Evolutionary conservation across 1,140 invertebrate species (phyloP).

Genomic region (Drosophila takahashii): DNA sequence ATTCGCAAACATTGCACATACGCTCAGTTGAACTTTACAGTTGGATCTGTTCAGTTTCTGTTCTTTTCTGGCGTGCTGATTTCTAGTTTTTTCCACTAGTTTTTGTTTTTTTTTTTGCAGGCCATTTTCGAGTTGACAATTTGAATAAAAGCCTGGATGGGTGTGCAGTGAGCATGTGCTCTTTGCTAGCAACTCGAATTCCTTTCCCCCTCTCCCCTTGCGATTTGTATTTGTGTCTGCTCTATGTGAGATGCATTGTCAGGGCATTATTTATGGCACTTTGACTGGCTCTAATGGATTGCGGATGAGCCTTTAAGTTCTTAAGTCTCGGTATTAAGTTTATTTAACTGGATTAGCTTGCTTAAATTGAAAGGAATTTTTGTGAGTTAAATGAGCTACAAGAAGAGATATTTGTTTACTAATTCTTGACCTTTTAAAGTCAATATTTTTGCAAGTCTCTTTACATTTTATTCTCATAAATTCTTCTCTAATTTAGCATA

Average conservation of each 20-base stretch:
- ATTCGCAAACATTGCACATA: conserved; percentile 80
- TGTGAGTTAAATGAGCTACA: no score
- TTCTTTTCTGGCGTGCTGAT: conserved; percentile 44
- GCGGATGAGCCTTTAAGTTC: conserved; percentile 25
- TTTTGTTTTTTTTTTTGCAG: conserved; percentile 6
- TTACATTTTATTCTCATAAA: no score
- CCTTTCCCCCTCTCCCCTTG: conserved; percentile 12
- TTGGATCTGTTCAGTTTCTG: conserved; percentile 35
- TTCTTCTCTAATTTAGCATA: no score
- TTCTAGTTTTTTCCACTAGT: conserved; percentile 10
- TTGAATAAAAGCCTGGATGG: conserved; percentile 63
- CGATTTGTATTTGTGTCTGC: conserved; percentile 23
- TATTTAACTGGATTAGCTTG: conserved; percentile 2
- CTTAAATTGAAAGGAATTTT: not conserved
- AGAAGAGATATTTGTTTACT: not conserved
- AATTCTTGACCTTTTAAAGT: no score
- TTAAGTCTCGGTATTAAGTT: not conserved
- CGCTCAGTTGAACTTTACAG: conserved; percentile 76
- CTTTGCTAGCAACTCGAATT: conserved; percentile 23
- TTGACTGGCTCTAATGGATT: conserved; percentile 50
- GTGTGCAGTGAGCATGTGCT: conserved; percentile 64
- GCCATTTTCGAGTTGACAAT: conserved; percentile 67
- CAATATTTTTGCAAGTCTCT: no score
- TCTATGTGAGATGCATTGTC: conserved; percentile 28
- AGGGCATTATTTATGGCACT: conserved; percentile 43